phyloP scores from a whole-genome alignment of 2,113 vertebrate species.

The Hiodon alosoides region DNA sequence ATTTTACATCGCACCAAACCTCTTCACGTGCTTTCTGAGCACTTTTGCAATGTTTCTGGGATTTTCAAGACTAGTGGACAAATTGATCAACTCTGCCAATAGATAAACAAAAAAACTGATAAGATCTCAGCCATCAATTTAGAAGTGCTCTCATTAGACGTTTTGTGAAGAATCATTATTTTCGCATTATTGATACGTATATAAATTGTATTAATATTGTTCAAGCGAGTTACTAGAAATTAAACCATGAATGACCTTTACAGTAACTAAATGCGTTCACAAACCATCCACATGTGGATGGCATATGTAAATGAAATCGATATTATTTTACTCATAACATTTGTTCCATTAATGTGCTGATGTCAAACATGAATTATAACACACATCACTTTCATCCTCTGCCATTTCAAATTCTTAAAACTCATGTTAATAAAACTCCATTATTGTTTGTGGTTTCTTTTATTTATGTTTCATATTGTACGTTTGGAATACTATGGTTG shows the following conservation, averaged over 20 bases:
- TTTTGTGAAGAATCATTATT: neutral
- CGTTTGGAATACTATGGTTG: too few species aligned
- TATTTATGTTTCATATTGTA: too few species aligned
- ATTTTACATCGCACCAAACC: too few species aligned
- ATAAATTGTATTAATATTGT: neutral
- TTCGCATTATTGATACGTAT: neutral
- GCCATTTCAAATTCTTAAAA: neutral
- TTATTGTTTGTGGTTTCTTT: too few species aligned
- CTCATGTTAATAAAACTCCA: too few species aligned
- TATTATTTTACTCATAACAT: neutral
- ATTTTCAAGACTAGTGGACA: too few species aligned
- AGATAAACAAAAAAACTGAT: too few species aligned
- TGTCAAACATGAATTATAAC: neutral
- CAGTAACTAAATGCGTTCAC: slow-evolving; percentile 19
- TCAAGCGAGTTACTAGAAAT: slow-evolving; percentile 8
- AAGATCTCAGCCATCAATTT: too few species aligned
- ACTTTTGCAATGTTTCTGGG: too few species aligned
- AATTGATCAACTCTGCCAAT: too few species aligned
- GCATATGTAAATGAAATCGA: slow-evolving; percentile 5
- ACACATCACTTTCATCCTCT: slow-evolving; percentile 14
- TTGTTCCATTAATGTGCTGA: slow-evolving; percentile 9
- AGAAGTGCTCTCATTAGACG: too few species aligned
- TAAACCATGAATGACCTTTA: slow-evolving; percentile 7
- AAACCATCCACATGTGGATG: slow-evolving; percentile 16
- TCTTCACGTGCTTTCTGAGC: too few species aligned